phyloP scores from a whole-genome alignment of 2,113 vertebrate species.

The Callorhinus ursinus region DNA sequence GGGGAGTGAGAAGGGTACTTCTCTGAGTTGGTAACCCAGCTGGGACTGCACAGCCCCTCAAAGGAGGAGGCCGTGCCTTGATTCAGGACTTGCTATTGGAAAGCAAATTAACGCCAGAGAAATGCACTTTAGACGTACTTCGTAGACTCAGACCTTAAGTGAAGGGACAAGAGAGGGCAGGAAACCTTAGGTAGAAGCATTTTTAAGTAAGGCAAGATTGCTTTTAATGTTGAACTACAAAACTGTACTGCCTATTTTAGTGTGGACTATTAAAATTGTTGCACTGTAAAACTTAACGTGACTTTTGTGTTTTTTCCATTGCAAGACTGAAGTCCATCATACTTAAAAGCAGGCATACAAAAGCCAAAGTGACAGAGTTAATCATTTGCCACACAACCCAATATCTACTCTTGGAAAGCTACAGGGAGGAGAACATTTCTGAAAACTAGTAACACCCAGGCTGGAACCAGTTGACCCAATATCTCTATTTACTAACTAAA shows the following conservation, averaged over 20 bases:
- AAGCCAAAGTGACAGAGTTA: conserved; percentile 59
- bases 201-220: not conserved
- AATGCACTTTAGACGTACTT: conserved; percentile 61
- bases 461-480: not conserved
- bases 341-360: conserved; percentile 52
- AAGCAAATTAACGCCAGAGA: not conserved
- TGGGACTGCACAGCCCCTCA: not conserved
- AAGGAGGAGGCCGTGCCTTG: not conserved
- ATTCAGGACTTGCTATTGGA: not conserved
- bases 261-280: conserved; percentile 75
- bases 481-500: conserved; percentile 23
- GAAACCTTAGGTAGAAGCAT: not conserved
- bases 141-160: not conserved
- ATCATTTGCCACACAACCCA: conserved; percentile 63
- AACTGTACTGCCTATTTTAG: conserved; percentile 24
- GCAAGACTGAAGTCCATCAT: conserved; percentile 8
- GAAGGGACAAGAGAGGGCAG: not conserved
- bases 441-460: conserved; percentile 4
- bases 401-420: not conserved
- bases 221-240: not conserved
- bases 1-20: not conserved
- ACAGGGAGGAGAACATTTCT: not conserved
- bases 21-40: not conserved
- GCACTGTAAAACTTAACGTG: conserved; percentile 54
- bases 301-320: conserved; percentile 62